These are phyloP conservation scores for Bombus fervidus DNA, from an alignment of 1,140 invertebrate genomes.

Conservation along the genomic window DNA sequence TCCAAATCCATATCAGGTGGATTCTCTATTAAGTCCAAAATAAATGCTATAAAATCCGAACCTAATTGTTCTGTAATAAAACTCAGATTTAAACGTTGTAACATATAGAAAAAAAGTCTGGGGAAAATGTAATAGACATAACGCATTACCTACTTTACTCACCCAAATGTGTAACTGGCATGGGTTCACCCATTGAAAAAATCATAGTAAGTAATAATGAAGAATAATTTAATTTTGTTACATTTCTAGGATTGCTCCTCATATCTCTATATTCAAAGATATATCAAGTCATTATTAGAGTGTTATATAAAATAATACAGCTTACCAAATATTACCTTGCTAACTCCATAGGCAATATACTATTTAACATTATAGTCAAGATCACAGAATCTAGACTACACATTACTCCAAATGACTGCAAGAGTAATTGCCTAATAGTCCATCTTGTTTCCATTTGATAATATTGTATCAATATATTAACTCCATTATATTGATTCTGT, in stretches of 20 bases:
- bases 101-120: background rate
- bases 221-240: slow-evolving; percentile 88
- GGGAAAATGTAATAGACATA: background rate
- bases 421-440: slow-evolving; percentile 90
- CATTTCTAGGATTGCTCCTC: slow-evolving; percentile 87
- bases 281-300: slow-evolving; percentile 25
- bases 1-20: slow-evolving; percentile 89
- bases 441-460: slow-evolving; percentile 96
- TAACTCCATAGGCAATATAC: slow-evolving; percentile 93
- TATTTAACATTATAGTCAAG: slow-evolving; percentile 91
- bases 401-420: slow-evolving; percentile 93
- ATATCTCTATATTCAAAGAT: slow-evolving; percentile 84
- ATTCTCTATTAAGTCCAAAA: slow-evolving; percentile 91
- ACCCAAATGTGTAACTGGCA: slow-evolving; percentile 92
- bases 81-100: background rate
- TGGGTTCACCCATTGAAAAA: slow-evolving; percentile 93
- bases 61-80: slow-evolving; percentile 89
- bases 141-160: slow-evolving; percentile 68
- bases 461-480: slow-evolving; percentile 91
- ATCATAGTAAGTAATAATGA: slow-evolving; percentile 92
- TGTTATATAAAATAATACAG: background rate
- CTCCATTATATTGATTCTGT: slow-evolving; percentile 89
- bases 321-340: slow-evolving; percentile 83
- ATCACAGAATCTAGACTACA: slow-evolving; percentile 91
- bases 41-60: slow-evolving; percentile 89